Evolutionary conservation across 2,888 invertebrate species (phyloP).

Genomic region (Nomada fucata): DNA sequence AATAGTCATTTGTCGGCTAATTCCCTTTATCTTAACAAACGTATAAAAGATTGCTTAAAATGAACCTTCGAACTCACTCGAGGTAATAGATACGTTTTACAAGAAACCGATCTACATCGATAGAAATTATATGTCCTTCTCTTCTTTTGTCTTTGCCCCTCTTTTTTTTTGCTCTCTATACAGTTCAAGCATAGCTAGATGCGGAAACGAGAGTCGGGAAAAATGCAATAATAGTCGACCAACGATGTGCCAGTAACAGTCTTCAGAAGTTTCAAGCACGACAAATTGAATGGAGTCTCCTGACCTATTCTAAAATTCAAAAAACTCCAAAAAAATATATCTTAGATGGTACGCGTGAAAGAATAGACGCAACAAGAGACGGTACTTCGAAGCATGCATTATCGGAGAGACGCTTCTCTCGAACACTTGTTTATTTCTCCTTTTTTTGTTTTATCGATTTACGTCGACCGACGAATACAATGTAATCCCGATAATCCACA

Average conservation of each 20-base stretch:
- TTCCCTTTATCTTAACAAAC: constrained; percentile 38
- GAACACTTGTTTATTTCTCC: constrained; percentile 16
- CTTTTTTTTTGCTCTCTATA: not conserved
- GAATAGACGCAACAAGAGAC: constrained; percentile 71
- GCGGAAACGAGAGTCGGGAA: constrained; percentile 24
- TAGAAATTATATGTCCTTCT: constrained; percentile 39
- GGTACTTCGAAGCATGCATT: constrained; percentile 55
- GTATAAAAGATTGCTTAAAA: constrained; percentile 52
- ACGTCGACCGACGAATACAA: constrained; percentile 32
- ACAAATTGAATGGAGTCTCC: constrained; percentile 12
- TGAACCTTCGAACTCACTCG: constrained; percentile 41
- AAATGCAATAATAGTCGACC: constrained; percentile 26
- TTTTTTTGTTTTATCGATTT: constrained; percentile 31
- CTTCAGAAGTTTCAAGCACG: constrained; percentile 39
- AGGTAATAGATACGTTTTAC: constrained; percentile 38
- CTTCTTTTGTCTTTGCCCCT: not conserved
- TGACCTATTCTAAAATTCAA: constrained; percentile 26
- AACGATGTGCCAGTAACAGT: constrained; percentile 43
- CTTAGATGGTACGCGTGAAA: constrained; percentile 64
- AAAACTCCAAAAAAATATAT: constrained; percentile 43
- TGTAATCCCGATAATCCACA: constrained; percentile 47
- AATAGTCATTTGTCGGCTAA: constrained; percentile 48
- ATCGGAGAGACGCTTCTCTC: constrained; percentile 28
- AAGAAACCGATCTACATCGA: constrained; percentile 23
- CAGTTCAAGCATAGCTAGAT: constrained; percentile 21